Evolutionary conservation across 2,797 vertebrate genomes (phyloP), one percentile per base, ranked within the genome.

Genomic region (Chaenodraco wilsoni): DNA sequence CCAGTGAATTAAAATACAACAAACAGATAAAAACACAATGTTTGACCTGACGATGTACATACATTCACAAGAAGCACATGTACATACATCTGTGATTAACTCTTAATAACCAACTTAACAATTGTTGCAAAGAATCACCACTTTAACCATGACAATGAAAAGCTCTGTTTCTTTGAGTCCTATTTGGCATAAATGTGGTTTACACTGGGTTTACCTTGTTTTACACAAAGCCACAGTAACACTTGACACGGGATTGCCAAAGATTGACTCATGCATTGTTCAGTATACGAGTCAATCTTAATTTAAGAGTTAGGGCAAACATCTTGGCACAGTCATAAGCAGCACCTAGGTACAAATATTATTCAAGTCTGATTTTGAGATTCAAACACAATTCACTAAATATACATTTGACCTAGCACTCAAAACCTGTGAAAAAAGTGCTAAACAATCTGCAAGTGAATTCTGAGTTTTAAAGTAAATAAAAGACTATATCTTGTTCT

Each of bases 1-100:
- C 55, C 46, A 75, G 27, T 23, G 50, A 57, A 84, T 81, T 76
- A 31, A 21, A 43, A 37, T 9, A 60, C n/a, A 23, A 55, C 41
- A 41, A 16, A 59, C 23, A 76, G 37, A 78, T 65, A 73, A 64
- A 75, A 71, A 48, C 37, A 14, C 14, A 49, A 45, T 17, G 37
- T 40, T 43, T 73, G 60, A 75, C 60, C 63, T 37, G 31, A 58
- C 52, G 40, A 69, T 71, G 59, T 52, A 56, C n/a, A 67, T 15
- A 54, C 65, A n/a, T 48, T 19, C 55, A 50, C 31, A 62, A 69
- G 43, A 69, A 69, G 61, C 69, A 69, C 13, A 48, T 16, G 4
- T 43, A 23, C 17, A 9, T 16, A 31, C 17, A 9, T 16, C 7
- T 51, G 33, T 14, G 16, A 41, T 68, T 13, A 17, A 41, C 45